Evolutionary conservation across 2,797 vertebrate genomes (phyloP).

Genomic region (Dipus sagitta): DNA sequence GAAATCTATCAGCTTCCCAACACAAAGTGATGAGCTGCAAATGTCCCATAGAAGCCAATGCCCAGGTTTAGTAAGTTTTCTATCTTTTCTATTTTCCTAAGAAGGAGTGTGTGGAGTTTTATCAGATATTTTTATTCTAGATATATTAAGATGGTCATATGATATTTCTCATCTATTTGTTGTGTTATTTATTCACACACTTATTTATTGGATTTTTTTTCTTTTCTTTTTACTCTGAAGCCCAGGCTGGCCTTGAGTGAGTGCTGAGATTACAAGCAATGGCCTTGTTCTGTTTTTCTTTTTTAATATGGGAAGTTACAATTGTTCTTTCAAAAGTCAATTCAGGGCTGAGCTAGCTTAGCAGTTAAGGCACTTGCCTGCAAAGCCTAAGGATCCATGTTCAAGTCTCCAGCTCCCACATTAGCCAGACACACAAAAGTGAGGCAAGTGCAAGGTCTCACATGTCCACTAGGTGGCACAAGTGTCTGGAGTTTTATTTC

Average conservation of each 20-base stretch:
- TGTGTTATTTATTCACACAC: no score
- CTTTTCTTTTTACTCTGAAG: no score
- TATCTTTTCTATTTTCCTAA: background rate
- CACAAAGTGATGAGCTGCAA: background rate
- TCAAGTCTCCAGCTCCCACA: no score
- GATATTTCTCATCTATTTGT: background rate
- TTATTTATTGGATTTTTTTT: no score
- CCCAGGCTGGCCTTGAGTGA: background rate
- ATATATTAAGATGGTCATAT: background rate
- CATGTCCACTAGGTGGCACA: no score
- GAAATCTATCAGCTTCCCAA: background rate
- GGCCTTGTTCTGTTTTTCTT: background rate
- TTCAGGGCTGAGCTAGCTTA: no score
- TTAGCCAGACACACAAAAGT: no score
- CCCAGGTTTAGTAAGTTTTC: background rate
- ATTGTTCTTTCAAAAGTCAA: conserved; percentile 8
- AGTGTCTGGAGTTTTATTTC: no score
- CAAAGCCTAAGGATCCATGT: no score
- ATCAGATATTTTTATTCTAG: background rate
- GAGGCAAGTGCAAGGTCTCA: no score
- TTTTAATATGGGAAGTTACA: background rate
- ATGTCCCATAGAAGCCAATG: background rate
- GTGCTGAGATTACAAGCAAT: background rate
- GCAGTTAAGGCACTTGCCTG: no score
- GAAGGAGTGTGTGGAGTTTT: background rate